These are phyloP conservation scores for Scyliorhinus canicula DNA, from an alignment of 2,797 vertebrate species.

Conservation along the genomic window DNA sequence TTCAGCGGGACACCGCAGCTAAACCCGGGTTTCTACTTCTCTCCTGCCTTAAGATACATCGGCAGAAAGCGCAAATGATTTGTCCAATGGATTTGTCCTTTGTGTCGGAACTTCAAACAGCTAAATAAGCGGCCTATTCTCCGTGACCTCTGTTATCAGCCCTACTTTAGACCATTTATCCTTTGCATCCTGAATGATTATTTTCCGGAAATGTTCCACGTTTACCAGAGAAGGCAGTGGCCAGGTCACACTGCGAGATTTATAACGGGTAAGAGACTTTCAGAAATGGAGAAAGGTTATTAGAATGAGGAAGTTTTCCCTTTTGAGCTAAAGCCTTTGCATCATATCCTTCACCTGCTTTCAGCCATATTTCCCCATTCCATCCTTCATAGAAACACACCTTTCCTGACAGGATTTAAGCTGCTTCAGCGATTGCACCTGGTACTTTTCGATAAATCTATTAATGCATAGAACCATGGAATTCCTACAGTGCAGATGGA, in stretches of 20 bases:
- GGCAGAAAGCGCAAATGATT: too few relatives aligned
- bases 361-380: slow-evolving; percentile 22
- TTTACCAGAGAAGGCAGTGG: background rate
- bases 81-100: background rate
- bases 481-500: too few relatives aligned
- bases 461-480: background rate
- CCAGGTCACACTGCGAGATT: background rate
- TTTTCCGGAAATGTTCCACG: background rate
- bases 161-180: background rate
- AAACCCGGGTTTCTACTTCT: too few relatives aligned
- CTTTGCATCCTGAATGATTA: background rate
- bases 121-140: background rate
- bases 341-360: slow-evolving; percentile 18
- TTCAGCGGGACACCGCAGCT: background rate
- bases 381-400: background rate
- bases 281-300: background rate
- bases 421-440: background rate
- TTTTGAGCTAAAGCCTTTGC: background rate
- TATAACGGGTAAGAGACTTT: background rate
- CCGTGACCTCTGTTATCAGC: background rate
- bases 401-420: background rate
- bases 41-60: too few relatives aligned
- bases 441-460: background rate
- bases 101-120: background rate
- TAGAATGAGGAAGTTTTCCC: background rate